A percentile compares a stretch with the other conserved stretches of the same genome.
phyloP scores from a whole-genome alignment of 2,113 vertebrate genomes.

The Halcyon malimbica region DNA sequence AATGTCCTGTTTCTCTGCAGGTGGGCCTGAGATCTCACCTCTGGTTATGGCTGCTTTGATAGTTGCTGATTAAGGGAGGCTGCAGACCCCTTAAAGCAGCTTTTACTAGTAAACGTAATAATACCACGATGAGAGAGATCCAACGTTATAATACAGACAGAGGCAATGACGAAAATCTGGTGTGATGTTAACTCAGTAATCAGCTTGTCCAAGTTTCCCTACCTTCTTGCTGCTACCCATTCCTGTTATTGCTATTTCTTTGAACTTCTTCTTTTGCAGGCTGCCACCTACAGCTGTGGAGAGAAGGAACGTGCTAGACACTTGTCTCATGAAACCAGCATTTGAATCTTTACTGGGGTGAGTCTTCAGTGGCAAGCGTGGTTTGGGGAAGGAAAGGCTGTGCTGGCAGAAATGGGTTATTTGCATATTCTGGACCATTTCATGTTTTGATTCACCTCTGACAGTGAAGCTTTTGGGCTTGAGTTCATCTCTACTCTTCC shows the following conservation, averaged over 20 bases:
- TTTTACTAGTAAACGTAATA: neutral
- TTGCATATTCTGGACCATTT: neutral
- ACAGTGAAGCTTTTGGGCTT: neutral
- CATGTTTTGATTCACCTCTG: neutral
- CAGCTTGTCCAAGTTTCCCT: neutral
- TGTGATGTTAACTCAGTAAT: neutral
- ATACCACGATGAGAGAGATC: accelerated
- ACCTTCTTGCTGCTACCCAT: neutral
- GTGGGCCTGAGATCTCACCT: neutral
- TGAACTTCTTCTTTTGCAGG: constrained; percentile 25
- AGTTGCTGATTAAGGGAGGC: neutral
- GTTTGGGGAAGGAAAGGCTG: neutral
- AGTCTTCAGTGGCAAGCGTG: neutral
- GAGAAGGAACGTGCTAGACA: neutral
- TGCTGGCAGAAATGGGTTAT: neutral
- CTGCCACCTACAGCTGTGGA: neutral
- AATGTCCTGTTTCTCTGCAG: neutral
- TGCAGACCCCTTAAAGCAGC: neutral
- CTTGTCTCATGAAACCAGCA: constrained; percentile 23
- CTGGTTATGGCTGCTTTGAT: neutral
- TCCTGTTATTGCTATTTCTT: neutral
- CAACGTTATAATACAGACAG: neutral
- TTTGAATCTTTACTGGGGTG: constrained; percentile 55
- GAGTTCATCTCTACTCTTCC: neutral
- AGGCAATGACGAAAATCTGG: neutral